Evolutionary conservation across 2,888 invertebrate genomes (phyloP).

Genomic region (Caenorhabditis wallacei): DNA sequence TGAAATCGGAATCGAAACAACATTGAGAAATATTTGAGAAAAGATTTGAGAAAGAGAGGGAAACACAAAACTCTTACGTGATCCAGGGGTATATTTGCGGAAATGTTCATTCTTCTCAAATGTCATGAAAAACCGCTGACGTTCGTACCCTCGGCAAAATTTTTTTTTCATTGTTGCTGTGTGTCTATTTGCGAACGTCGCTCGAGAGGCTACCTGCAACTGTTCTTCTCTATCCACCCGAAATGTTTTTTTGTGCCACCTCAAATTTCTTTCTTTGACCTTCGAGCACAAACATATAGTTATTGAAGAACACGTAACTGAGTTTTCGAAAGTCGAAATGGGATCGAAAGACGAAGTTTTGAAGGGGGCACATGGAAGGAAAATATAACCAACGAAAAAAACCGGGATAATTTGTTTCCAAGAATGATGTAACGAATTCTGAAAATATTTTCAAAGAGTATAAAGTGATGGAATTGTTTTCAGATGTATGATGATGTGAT

Average conservation of each 20-base stretch:
- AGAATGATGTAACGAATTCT: no score
- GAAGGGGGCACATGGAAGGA: no score
- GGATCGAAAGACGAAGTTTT: conserved; percentile 21
- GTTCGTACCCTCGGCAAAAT: conserved; percentile 13
- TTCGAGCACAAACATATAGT: conserved; percentile 60
- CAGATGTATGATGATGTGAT: no score
- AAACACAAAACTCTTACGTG: neutral
- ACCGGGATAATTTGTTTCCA: no score
- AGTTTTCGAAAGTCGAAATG: conserved; percentile 4
- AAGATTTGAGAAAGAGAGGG: neutral
- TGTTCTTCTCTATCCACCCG: conserved; percentile 36
- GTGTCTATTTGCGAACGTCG: conserved; percentile 55
- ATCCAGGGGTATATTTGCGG: conserved; percentile 35
- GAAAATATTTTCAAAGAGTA: no score
- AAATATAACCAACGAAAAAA: no score
- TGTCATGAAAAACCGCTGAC: conserved; percentile 52
- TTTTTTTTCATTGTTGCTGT: conserved; percentile 29
- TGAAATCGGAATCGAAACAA: conserved; percentile 14
- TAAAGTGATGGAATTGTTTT: no score
- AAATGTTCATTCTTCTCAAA: conserved; percentile 29
- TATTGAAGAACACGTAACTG: conserved; percentile 29
- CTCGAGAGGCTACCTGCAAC: conserved; percentile 32
- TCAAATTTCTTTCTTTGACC: conserved; percentile 38
- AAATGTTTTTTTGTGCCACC: conserved; percentile 53
- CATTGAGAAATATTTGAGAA: conserved; percentile 3